Base-by-base conservation (phyloP, 2,797 vertebrate genomes). In the Emys orbicularis region DNA sequence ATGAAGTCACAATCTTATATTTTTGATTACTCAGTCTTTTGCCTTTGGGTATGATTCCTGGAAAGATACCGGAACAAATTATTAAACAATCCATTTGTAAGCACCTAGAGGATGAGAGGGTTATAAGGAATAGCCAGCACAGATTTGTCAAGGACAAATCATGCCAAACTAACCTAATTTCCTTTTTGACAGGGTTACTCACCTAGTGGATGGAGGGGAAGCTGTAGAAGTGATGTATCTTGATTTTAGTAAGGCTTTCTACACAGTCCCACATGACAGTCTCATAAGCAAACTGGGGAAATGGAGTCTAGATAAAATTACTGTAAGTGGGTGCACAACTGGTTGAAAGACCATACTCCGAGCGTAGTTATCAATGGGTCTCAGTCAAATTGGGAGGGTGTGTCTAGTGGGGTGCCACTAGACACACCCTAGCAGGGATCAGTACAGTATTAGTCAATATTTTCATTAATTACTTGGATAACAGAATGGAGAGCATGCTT, bases 21-120 rank as follows among this genome's bases (percentile, higher is more conserved):
- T 87, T 95, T 97, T 88, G 90, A 23, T 82, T 82, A 50, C 74
- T 72, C 27, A 81, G 6, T 87, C 93, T 34, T 81, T 95, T 74
- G n/a, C 57, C 50, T 87, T 94, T 68, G 90, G 57, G 68, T 91
- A 29, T 90, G 56, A 81, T 61, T 81, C 68, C 37, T 12, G 18
- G 19, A 72, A 72, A 37, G 79, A 84, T 83, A 74, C 54, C 88
- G 81, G 68, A 92, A 84, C 85, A 79, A 77, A 90, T 86, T 90
- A 41, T 72, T 37, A 41, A 72, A 41, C 37, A 72, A 25, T 72
- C n/a, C 5, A 37, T 41, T 72, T 72, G 37, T 72, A 41, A 72
- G 37, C n/a, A 21, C n/a, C 19, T 37, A 23, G 68, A 23, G 10
- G 11, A 72, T 72, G 21, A 72, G 12, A 21, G 68, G n/a, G 10